phyloP scores from a whole-genome alignment of 2,797 vertebrate species.

The Orientallactaga sibirica region DNA sequence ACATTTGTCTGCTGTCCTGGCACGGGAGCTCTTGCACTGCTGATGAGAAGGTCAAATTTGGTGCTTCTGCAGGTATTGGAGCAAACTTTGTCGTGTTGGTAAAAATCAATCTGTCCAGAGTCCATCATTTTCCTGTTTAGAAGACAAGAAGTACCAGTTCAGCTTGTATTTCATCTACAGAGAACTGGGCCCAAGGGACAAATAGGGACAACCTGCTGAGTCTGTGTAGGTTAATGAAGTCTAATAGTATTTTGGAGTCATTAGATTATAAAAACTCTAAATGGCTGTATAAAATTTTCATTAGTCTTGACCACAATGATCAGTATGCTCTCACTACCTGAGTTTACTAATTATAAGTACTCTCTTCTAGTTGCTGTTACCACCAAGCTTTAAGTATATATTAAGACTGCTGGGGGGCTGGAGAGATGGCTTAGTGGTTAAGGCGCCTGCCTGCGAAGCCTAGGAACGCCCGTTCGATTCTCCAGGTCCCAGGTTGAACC shows the following conservation, averaged over 20 bases:
- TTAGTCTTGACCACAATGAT: neutral
- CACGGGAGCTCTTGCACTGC: slow-evolving; percentile 94
- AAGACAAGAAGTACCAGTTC: slow-evolving; percentile 79
- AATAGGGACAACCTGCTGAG: slow-evolving; percentile 9
- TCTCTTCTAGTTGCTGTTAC: neutral
- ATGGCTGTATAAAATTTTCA: slow-evolving; percentile 45
- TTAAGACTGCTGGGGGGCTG: neutral
- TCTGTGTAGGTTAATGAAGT: neutral
- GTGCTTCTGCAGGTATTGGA: slow-evolving; percentile 98
- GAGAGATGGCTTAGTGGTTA: too few relatives aligned
- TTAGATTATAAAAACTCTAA: slow-evolving; percentile 55
- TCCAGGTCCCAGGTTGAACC: too few relatives aligned
- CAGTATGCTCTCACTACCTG: neutral
- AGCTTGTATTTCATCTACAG: slow-evolving; percentile 66
- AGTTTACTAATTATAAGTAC: neutral
- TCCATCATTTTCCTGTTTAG: slow-evolving; percentile 96
- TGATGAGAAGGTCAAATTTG: slow-evolving; percentile 96
- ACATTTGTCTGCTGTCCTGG: slow-evolving; percentile 92
- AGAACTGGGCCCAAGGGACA: slow-evolving; percentile 34
- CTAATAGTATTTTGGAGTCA: slow-evolving; percentile 38
- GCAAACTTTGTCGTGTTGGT: slow-evolving; percentile 95
- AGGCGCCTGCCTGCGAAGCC: too few relatives aligned
- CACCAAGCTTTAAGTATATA: slow-evolving; percentile 22
- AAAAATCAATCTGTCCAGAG: slow-evolving; percentile 97
- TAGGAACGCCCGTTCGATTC: too few relatives aligned